These are phyloP conservation scores for Balearica regulorum DNA, from an alignment of 2,797 vertebrate species.

Conservation along the genomic window DNA sequence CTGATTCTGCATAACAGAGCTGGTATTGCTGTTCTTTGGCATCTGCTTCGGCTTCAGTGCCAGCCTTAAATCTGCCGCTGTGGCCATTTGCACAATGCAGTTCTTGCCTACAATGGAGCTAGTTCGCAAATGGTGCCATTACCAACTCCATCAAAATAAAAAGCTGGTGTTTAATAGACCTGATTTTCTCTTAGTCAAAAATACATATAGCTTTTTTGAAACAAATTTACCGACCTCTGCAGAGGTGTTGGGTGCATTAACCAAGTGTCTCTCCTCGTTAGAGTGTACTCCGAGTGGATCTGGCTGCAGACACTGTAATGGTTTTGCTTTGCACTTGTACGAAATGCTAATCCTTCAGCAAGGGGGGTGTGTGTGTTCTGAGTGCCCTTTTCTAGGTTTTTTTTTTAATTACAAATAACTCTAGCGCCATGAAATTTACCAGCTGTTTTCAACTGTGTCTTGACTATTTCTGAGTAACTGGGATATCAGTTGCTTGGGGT, in stretches of 20 bases:
- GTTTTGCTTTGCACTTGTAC: neutral
- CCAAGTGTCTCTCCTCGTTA: neutral
- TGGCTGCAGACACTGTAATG: neutral
- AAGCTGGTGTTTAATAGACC: neutral
- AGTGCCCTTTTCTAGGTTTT: neutral
- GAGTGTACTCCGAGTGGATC: neutral
- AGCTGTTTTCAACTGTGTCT: neutral
- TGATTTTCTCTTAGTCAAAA: neutral
- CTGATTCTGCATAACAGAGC: neutral
- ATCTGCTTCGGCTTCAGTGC: neutral
- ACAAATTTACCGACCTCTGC: fast-evolving
- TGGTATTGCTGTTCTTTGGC: neutral
- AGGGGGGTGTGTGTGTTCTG: too few relatives aligned
- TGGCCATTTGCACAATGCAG: neutral
- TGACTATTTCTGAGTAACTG: neutral
- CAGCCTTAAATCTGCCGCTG: neutral
- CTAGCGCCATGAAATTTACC: neutral
- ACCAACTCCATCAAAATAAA: neutral
- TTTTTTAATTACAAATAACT: neutral
- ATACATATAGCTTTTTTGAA: neutral
- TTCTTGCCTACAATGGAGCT: neutral
- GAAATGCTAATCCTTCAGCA: neutral
- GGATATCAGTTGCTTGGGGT: neutral
- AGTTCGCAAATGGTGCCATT: neutral
- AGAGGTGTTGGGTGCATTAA: neutral